A percentile compares a stretch with the other conserved stretches of the same genome.
phyloP scores from a whole-genome alignment of 2,888 invertebrate species.

The Mesochorus sp. region DNA sequence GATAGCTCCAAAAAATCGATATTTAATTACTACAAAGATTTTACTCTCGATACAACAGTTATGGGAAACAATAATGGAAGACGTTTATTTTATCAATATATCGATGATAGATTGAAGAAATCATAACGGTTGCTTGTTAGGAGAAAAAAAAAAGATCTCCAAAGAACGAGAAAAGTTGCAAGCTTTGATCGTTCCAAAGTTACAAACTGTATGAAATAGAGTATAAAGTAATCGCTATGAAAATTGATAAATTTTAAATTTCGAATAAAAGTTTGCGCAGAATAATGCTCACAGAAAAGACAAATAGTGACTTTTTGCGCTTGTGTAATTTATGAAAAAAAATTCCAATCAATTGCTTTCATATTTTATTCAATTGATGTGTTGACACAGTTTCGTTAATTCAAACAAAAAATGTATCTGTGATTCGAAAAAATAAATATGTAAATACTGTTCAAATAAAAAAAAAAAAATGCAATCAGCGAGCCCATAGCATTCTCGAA shows the following conservation, averaged over 20 bases:
- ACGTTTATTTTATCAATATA: constrained; percentile 23
- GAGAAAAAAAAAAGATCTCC: background rate
- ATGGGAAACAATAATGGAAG: constrained; percentile 39
- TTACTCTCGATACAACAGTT: background rate
- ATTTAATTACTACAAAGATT: background rate
- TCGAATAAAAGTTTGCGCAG: constrained; percentile 16
- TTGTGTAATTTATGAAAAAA: constrained; percentile 3
- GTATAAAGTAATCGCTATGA: no score
- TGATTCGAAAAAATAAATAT: background rate
- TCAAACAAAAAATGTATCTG: background rate
- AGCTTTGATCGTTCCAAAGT: no score
- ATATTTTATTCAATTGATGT: background rate
- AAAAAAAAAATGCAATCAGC: constrained; percentile 36
- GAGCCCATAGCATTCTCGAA: background rate
- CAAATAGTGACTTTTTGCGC: constrained; percentile 5
- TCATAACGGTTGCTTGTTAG: constrained; percentile 29
- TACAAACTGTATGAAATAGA: no score
- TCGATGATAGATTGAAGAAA: constrained; percentile 37
- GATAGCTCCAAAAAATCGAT: background rate
- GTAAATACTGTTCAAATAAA: constrained; percentile 23
- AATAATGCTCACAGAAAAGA: constrained; percentile 8
- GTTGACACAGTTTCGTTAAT: background rate
- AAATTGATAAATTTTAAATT: no score
- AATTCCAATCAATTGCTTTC: constrained; percentile 27
- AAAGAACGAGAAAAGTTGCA: background rate